Evolutionary conservation across 2,888 invertebrate genomes (phyloP), one percentile per base, ranked within the genome.

Genomic region (Pseudococcus viburni): DNA sequence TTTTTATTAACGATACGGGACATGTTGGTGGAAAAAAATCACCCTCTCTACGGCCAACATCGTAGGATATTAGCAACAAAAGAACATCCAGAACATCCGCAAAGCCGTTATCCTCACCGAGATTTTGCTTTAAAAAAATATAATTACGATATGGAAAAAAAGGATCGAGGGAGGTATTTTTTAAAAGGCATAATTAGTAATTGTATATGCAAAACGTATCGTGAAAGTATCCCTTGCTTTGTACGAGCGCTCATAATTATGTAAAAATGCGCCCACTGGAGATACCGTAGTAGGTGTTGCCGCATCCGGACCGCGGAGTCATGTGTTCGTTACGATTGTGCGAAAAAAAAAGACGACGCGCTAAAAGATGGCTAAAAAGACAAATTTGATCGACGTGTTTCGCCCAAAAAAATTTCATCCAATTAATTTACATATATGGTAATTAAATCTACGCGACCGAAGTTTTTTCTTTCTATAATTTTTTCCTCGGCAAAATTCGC

Each of bases 141-240:
- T 87, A 87, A 87, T 87, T 87, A 87, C 87, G 87, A 87, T 87
- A 87, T 77, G 87, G 68, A 87, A 77, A 73, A 85, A 87, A 87
- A 87, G 87, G 87, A 77, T 33, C 77, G 77, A 87, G 87, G 87
- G 87, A 87, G 87, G 77, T 87, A 87, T 77, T 87, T 86, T 55
- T 87, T 77, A 87, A 87, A 86, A 73, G 87, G 73, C 87, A 87
- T 87, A 87, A 87, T 87, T 87, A 87, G 87, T 87, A 87, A 87
- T 87, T 87, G 87, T 87, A 87, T 87, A 87, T 87, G 87, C 87
- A 87, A 87, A 87, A 87, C 87, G 87, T 87, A 87, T 87, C 87
- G 87, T 73, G 87, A 80, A 87, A 87, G 87, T 87, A 87, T 87
- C 87, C 87, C 87, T 87, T 48, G 87, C 87, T 87, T 87, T 73